Evolutionary conservation across 2,888 invertebrate species (phyloP).

Genomic region (Dinocampus coccinellae): DNA sequence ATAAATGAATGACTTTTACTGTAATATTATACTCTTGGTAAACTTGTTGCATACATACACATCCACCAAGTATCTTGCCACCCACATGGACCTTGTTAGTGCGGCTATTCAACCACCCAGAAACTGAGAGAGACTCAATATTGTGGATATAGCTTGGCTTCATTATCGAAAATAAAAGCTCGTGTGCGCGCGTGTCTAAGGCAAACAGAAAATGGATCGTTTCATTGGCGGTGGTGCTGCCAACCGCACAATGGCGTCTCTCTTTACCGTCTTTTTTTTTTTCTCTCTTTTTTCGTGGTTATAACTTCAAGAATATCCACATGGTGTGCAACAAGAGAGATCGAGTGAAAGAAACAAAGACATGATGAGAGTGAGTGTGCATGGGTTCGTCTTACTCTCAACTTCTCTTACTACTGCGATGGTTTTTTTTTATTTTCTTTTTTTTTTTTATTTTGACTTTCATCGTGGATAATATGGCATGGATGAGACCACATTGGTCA

Average conservation of each 20-base stretch:
- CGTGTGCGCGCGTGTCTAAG: conserved; percentile 25
- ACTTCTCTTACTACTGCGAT: neutral
- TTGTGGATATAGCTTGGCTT: conserved; percentile 47
- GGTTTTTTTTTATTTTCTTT: conserved; percentile 1
- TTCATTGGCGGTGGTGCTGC: conserved; percentile 23
- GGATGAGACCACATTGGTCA: conserved; percentile 24
- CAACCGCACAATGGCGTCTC: conserved; percentile 28
- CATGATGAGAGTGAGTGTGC: neutral
- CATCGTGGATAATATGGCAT: neutral
- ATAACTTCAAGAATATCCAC: conserved; percentile 3
- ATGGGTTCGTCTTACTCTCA: conserved; percentile 14
- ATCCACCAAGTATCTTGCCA: conserved; percentile 49
- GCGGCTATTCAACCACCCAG: conserved; percentile 60
- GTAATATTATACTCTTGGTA: conserved; percentile 23
- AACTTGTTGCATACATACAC: conserved; percentile 11
- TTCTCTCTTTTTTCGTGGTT: conserved; percentile 2
- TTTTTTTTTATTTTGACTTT: neutral
- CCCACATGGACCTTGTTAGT: conserved; percentile 67
- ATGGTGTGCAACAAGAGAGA: neutral
- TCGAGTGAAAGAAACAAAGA: too few species aligned
- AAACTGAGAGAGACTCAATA: conserved; percentile 46
- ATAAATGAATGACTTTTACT: neutral
- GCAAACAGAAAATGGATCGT: conserved; percentile 39
- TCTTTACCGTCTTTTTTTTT: too few species aligned
- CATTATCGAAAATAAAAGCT: conserved; percentile 57